Evolutionary conservation across 2,888 invertebrate genomes (phyloP).

Genomic region (Cheilosia impressa): DNA sequence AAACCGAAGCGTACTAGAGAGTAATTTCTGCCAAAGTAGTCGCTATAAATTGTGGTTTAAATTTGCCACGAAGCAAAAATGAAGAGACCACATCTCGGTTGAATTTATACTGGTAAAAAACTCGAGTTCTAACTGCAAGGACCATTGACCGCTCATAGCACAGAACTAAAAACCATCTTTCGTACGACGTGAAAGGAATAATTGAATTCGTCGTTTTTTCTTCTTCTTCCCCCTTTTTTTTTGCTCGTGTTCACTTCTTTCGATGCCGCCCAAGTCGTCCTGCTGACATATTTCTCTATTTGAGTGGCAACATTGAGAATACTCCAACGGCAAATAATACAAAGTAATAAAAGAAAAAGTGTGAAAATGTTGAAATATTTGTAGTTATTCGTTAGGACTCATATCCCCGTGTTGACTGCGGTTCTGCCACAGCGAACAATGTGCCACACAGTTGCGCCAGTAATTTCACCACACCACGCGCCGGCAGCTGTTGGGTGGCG

Average conservation of each 20-base stretch:
- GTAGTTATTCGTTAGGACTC: slow-evolving; percentile 48
- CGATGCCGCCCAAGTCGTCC: slow-evolving; percentile 31
- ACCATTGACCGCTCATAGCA: slow-evolving; percentile 66
- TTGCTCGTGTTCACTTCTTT: background rate
- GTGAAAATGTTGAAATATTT: slow-evolving; percentile 64
- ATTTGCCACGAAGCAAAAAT: slow-evolving; percentile 71
- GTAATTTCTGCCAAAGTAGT: slow-evolving; percentile 71
- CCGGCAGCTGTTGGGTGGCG: background rate
- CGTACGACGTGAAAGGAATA: slow-evolving; percentile 63
- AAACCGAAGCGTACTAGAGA: slow-evolving; percentile 44
- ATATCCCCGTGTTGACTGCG: slow-evolving; percentile 24
- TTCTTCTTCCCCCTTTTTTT: slow-evolving; percentile 12
- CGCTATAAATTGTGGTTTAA: slow-evolving; percentile 72
- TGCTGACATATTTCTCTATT: slow-evolving; percentile 59
- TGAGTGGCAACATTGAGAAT: slow-evolving; percentile 35
- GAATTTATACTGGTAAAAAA: slow-evolving; percentile 37
- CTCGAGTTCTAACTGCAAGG: slow-evolving; percentile 49
- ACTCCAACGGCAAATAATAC: slow-evolving; percentile 42
- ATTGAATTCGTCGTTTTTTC: slow-evolving; percentile 52
- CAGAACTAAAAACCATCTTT: slow-evolving; percentile 60
- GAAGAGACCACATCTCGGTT: slow-evolving; percentile 49
- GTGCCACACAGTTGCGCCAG: slow-evolving; percentile 26
- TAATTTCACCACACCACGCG: background rate
- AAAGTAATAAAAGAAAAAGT: slow-evolving; percentile 32
- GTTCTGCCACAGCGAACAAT: slow-evolving; percentile 34